Evolutionary conservation across 2,797 vertebrate species (phyloP), one percentile per base, ranked within the genome.

Genomic region (Lophius americanus): DNA sequence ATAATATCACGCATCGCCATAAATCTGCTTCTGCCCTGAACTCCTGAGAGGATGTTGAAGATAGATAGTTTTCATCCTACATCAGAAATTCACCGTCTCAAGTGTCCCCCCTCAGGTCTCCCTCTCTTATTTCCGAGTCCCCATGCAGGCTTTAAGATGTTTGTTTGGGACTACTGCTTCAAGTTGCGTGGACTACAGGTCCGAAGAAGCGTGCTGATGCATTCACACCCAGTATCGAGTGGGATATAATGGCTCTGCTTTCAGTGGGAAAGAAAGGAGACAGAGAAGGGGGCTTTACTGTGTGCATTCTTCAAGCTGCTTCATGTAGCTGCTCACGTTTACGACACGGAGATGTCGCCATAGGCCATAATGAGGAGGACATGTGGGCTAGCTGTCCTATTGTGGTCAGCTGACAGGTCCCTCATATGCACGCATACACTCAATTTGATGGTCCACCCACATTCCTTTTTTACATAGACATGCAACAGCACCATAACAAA

Each of bases 231-330:
- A 57, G 60, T 60, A 69, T 69, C 68, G 78, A 71, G 53, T 55
- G 48, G 39, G 68, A 75, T 56, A 76, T 14, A 9, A 6, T 23
- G 52, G 59, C 85, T 84, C 39, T 10, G 54, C 64, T 74, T 69
- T 78, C 44, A 79, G 60, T 35, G 60, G 55, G 44, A 42, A 44
- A 64, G 36, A 59, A 35, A 56, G 58, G n/a, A 59, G 58, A 56
- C 23, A 56, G 57, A 73, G 36, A 68, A 56, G 23, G 60, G 46
- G 79, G 67, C 82, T 88, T 89, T 74, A 69, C 82, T 70, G 87
- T 87, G 81, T 70, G 88, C 88, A 90, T 90, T 73, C 75, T 68
- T 82, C 76, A 68, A 51, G 36, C 53, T 52, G 52, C 78, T 86
- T 85, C 73, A 84, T 87, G 83, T 78, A 43, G 50, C 54, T 70